A percentile compares a stretch with the other conserved stretches of the same genome.
Conservation (phyloP, 1,140 invertebrate species). For the Rhopalosiphum padi region DNA sequence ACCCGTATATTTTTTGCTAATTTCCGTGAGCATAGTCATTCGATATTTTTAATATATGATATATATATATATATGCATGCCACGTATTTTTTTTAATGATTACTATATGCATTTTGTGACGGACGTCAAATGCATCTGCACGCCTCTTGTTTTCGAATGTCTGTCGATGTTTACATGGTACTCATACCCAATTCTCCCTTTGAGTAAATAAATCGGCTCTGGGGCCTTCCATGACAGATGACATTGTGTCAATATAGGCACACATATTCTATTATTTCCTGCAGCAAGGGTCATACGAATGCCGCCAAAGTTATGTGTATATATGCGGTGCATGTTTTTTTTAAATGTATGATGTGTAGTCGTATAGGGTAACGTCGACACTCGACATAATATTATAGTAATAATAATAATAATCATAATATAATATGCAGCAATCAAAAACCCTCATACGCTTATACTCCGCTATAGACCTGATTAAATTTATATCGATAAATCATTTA, state of each 20-base stretch:
- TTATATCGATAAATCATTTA: background rate
- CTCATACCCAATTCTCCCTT: conserved; percentile 56
- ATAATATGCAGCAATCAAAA: background rate
- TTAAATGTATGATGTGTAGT: background rate
- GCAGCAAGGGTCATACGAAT: conserved; percentile 50
- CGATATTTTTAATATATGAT: background rate
- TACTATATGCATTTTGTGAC: conserved; percentile 46
- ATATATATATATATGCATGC: background rate
- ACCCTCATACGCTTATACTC: background rate
- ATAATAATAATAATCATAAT: background rate
- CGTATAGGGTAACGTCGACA: background rate
- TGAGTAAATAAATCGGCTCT: conserved; percentile 56
- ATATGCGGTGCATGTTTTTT: background rate
- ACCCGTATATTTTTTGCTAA: background rate
- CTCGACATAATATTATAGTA: background rate
- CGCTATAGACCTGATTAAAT: background rate
- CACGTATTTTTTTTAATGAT: conserved; percentile 24
- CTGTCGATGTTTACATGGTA: conserved; percentile 57
- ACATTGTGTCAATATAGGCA: conserved; percentile 53
- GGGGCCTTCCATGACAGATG: conserved; percentile 47
- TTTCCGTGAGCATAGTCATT: conserved; percentile 20
- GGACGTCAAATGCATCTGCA: conserved; percentile 56
- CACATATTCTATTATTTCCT: conserved; percentile 47
- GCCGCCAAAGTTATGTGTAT: conserved; percentile 41
- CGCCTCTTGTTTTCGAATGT: conserved; percentile 55